Evolutionary conservation across 2,113 vertebrate genomes (phyloP).

Genomic region (Dicaeum eximium): DNA sequence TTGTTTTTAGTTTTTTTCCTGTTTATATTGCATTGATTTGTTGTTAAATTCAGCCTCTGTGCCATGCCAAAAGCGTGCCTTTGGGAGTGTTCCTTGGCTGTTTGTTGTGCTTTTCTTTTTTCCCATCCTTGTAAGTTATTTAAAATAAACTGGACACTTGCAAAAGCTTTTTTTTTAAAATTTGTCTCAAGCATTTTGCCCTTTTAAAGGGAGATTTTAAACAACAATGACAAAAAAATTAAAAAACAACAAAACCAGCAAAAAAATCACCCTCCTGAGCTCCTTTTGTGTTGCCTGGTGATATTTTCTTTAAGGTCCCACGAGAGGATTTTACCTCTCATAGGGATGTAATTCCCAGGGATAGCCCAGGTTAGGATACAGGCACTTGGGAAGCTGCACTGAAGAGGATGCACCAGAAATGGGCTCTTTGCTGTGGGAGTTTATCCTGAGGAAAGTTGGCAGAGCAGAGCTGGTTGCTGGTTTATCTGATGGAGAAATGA

Average conservation of each 20-base stretch:
- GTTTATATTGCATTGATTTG: constrained; percentile 62
- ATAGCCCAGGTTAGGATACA: neutral
- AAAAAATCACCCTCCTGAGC: neutral
- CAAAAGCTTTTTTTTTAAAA: neutral
- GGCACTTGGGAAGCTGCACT: neutral
- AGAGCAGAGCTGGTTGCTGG: constrained; percentile 23
- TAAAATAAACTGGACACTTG: neutral
- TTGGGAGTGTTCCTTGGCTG: constrained; percentile 35
- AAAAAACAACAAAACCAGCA: neutral
- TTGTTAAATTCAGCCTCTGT: constrained; percentile 54
- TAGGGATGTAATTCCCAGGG: neutral
- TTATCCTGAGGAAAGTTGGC: constrained; percentile 6
- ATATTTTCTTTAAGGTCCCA: neutral
- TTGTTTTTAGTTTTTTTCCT: constrained; percentile 45
- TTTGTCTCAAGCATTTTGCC: neutral
- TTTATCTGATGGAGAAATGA: constrained; percentile 30
- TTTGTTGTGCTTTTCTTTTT: neutral
- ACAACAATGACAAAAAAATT: neutral
- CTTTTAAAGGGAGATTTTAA: neutral
- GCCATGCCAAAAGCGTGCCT: constrained; percentile 53
- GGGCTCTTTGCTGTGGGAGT: constrained; percentile 27
- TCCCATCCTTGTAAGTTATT: neutral
- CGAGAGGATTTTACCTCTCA: rapidly evolving
- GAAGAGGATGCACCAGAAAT: constrained; percentile 13
- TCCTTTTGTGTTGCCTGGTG: neutral